A percentile compares a stretch with the other conserved stretches of the same genome.
Evolutionary conservation across 1,140 invertebrate species (phyloP).

Genomic region (Lepidurus couesii): DNA sequence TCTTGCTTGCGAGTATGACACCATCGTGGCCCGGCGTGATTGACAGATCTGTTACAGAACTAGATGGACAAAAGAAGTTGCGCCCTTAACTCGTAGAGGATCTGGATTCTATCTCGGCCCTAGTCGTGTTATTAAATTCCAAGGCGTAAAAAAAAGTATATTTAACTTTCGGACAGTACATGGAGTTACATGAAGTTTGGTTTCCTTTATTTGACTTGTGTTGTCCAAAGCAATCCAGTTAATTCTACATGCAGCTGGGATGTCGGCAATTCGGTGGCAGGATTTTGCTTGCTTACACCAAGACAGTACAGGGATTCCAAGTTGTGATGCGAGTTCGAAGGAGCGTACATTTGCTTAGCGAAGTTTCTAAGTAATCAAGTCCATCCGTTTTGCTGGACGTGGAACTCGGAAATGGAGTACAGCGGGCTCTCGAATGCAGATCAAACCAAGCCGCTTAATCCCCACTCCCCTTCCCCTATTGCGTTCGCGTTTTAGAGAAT

Average conservation of each 20-base stretch:
- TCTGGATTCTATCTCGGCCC: not conserved
- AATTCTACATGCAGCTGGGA: not conserved
- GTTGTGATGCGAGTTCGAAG: not conserved
- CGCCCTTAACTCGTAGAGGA: not conserved
- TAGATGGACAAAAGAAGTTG: constrained; percentile 15
- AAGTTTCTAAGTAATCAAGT: not conserved
- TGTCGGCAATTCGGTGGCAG: not conserved
- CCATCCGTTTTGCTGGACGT: not conserved
- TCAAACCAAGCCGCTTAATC: not conserved
- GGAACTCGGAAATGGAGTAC: not conserved
- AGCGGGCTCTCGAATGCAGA: not conserved
- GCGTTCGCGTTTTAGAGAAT: not conserved
- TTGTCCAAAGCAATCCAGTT: not conserved
- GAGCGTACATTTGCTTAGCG: constrained; percentile 14
- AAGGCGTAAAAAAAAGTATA: not conserved
- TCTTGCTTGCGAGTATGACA: not conserved
- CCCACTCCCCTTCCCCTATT: not conserved
- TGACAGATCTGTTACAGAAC: constrained; percentile 18
- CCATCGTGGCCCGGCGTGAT: not conserved
- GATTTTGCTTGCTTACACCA: not conserved
- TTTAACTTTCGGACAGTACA: not conserved
- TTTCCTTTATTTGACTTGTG: not conserved
- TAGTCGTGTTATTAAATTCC: not conserved
- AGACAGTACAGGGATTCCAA: not conserved
- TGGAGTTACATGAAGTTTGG: not conserved